A percentile compares a stretch with the other conserved stretches of the same genome.
These are phyloP conservation scores for Cheirogaleus medius DNA, from an alignment of 2,113 vertebrate species.

Conservation along the genomic window DNA sequence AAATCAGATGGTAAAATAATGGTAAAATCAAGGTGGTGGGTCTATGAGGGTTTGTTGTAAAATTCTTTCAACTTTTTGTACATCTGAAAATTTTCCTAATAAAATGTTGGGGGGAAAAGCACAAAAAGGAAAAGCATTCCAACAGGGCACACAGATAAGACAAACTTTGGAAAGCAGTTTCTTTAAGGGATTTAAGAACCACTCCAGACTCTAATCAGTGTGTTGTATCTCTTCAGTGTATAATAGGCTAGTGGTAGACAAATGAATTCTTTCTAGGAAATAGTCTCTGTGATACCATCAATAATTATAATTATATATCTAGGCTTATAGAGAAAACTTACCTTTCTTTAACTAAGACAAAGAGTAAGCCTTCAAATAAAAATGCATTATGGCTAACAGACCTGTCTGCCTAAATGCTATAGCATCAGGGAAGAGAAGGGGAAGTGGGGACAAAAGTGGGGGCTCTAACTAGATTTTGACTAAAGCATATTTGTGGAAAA, in stretches of 20 bases:
- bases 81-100: constrained; percentile 8
- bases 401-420: neutral
- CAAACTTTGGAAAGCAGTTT: constrained; percentile 38
- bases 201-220: neutral
- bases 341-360: constrained; percentile 18
- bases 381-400: neutral
- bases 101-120: neutral
- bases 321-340: constrained; percentile 16
- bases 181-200: constrained; percentile 24
- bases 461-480: constrained; percentile 52
- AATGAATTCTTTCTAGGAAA: constrained; percentile 52
- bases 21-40: neutral
- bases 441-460: neutral
- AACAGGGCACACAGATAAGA: neutral
- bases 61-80: neutral
- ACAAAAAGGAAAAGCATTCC: constrained; percentile 19
- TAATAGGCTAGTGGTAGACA: constrained; percentile 21
- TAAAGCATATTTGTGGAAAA: constrained; percentile 49
- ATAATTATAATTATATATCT: constrained; percentile 26
- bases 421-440: neutral
- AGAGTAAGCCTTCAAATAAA: neutral
- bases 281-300: constrained; percentile 20
- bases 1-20: neutral
- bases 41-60: neutral
- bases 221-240: neutral